Evolutionary conservation across 2,888 invertebrate genomes (phyloP).

Genomic region (Dermolepida albohirtum): DNA sequence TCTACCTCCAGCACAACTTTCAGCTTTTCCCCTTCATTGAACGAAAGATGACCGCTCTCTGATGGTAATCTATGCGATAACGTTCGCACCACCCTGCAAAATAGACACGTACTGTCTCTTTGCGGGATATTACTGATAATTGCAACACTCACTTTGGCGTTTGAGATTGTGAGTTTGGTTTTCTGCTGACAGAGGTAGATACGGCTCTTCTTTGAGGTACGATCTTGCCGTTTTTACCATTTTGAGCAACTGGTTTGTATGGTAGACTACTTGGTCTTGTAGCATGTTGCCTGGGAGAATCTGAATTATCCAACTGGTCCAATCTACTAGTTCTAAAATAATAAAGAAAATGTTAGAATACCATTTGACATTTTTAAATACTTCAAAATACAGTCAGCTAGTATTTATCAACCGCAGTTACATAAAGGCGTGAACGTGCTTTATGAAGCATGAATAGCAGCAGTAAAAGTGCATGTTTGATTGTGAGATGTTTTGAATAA

Average conservation of each 20-base stretch:
- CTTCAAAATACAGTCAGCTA: no score
- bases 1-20: constrained; percentile 82
- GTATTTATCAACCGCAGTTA: no score
- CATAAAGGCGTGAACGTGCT: no score
- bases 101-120: constrained; percentile 10
- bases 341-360: not conserved
- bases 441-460: no score
- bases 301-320: constrained; percentile 67
- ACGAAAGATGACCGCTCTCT: constrained; percentile 81
- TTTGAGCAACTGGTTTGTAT: constrained; percentile 69
- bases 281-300: constrained; percentile 62
- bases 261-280: constrained; percentile 78
- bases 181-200: constrained; percentile 74
- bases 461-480: no score
- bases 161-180: constrained; percentile 61
- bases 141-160: constrained; percentile 64
- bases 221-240: constrained; percentile 58
- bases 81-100: constrained; percentile 76
- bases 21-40: constrained; percentile 80
- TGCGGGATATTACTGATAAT: constrained; percentile 12
- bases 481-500: no score
- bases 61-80: constrained; percentile 80
- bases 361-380: no score
- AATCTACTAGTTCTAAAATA: constrained; percentile 71
- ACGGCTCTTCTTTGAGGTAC: constrained; percentile 73